Evolutionary conservation across 2,797 vertebrate species (phyloP), one percentile per base, ranked within the genome.

Genomic region (Petrocephalus sullivani): DNA sequence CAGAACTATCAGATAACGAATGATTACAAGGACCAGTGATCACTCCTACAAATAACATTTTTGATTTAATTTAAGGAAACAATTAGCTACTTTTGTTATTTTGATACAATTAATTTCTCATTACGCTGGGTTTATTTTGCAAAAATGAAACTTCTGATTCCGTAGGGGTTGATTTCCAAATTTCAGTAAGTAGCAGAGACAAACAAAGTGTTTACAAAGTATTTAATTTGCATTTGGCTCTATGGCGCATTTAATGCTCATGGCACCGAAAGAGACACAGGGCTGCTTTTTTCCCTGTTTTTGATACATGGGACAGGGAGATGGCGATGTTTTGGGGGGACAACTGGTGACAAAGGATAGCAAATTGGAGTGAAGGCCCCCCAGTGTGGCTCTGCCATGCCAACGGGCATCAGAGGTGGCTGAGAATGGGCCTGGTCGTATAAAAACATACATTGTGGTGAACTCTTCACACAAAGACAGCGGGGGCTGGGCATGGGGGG

Each of bases 291-390:
- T 19, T 51, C 8, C 2, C 0, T 2, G 12, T 87, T 61, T 64
- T 58, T 46, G 85, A 21, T 37, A 87, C 37, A 19, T 87, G 85
- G 56, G 56, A 49, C 23, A 58, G 28, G 37, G 85, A 23, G 85
- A 61, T 49, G 58, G 57, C 57, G 57, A 49, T 64, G 23, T 87
- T 64, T 61, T 23, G 58, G 21, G 90, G 91, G 95, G 95, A 94
- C 94, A 95, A 95, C 93, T 92, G 91, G 93, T 95, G 96, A 96
- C 95, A 96, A 96, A 95, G 93, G 91, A 96, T 96, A 92, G 95
- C 95, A 96, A 96, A 96, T 96, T 96, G 94, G 94, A 95, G 93
- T 95, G 96, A 96, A 96, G 93, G 93, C 94, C 92, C 93, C 95
- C 95, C 49, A 90, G 94, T 91, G 94, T 87, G 93, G 28, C 41